Evolutionary conservation across 2,113 vertebrate species (phyloP).

Genomic region (Barnardius zonarius): DNA sequence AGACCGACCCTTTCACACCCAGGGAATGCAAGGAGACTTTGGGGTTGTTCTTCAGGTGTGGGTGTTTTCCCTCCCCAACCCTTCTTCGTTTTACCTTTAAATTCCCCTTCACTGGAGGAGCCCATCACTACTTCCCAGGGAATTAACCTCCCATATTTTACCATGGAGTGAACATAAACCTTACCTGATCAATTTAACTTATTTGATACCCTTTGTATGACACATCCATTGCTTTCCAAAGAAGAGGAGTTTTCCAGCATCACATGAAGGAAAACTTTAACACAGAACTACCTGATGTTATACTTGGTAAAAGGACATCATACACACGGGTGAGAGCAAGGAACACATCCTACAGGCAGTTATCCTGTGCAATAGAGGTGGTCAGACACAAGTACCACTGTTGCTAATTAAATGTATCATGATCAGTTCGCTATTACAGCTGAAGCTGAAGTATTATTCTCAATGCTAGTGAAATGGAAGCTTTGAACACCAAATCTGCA

Average conservation of each 20-base stretch:
- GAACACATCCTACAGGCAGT: background rate
- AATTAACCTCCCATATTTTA: background rate
- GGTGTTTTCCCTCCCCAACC: accelerated
- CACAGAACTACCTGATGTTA: background rate
- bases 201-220: background rate
- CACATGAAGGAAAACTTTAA: background rate
- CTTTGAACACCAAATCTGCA: background rate
- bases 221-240: background rate
- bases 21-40: background rate
- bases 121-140: background rate
- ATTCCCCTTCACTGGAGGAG: background rate
- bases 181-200: background rate
- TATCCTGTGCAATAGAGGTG: background rate
- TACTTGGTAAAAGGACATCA: background rate
- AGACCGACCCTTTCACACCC: background rate
- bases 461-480: background rate
- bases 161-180: background rate
- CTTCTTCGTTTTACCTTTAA: background rate
- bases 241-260: background rate
- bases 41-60: background rate
- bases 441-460: background rate
- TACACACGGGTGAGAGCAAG: background rate
- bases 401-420: background rate
- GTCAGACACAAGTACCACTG: background rate
- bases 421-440: background rate